Evolutionary conservation across 2,888 invertebrate genomes (phyloP), one percentile per base, ranked within the genome.

Genomic region (Ochlodes sylvanus): DNA sequence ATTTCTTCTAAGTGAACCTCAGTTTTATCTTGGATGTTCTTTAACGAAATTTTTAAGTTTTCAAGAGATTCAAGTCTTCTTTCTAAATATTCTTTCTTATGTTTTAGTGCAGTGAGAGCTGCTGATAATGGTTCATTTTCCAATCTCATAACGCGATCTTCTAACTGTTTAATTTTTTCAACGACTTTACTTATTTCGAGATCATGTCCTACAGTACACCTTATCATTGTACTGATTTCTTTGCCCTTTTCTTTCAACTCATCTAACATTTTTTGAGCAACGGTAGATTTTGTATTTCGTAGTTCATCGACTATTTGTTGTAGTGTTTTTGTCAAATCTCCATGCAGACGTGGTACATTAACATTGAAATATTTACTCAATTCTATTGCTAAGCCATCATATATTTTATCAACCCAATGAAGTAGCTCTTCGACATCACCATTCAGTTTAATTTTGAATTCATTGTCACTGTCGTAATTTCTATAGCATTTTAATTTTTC

Each of bases 361-460:
- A 84, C 68, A 70, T 84, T 84, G 19, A 90, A 75, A 68, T 88
- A 83, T 71, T 86, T 87, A 60, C 84, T 82, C 27, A 91, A 69
- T 55, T 76, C 76, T 10, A 82, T 74, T n/a, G 87, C 80, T 27
- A 91, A 69, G 27, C 77, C 83, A 77, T 92, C 92, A 66, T 84
- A 77, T 63, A 89, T 88, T 80, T 84, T 88, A 74, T 93, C 93
- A 56, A 90, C 69, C 91, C 91, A 93, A 41, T 79, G 65, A 19
- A 89, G 76, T 52, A 92, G 79, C 68, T 91, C 86, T 54, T 90
- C 85, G 2, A 76, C 71, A 55, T 77, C 77, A 34, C 76, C 72
- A 21, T 76, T 75, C 10, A 87, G 66, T 73, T 87, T 82, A 6
- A 84, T 41, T 64, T 74, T 79, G 72, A 87, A 90, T 74, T 88